phyloP scores from a whole-genome alignment of 2,797 vertebrate genomes.

The Hoplostethus atlanticus region DNA sequence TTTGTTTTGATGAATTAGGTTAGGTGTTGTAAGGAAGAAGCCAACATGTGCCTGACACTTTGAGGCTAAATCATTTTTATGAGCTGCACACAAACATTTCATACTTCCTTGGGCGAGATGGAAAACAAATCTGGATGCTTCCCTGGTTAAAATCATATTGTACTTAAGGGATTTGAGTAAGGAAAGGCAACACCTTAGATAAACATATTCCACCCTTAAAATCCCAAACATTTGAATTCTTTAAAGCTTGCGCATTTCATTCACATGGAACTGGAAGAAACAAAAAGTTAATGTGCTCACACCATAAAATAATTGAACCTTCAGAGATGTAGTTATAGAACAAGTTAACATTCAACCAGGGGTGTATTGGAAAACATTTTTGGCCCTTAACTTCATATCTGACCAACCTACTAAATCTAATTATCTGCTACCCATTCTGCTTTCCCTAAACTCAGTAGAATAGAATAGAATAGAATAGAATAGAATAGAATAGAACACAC shows the following conservation, averaged over 20 bases:
- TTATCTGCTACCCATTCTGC: background rate
- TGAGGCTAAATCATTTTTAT: background rate
- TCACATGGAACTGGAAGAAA: constrained; percentile 11
- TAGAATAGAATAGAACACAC: background rate
- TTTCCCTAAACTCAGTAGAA: background rate
- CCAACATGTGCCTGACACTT: background rate
- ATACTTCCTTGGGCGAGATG: background rate
- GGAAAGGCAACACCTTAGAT: constrained; percentile 42
- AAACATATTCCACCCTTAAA: constrained; percentile 28
- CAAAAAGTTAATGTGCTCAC: constrained; percentile 9
- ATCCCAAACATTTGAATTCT: constrained; percentile 35
- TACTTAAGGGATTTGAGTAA: constrained; percentile 8
- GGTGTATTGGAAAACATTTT: no score
- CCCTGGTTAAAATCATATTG: constrained; percentile 3
- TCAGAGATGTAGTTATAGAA: no score
- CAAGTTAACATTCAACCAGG: constrained; percentile 12
- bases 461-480: background rate
- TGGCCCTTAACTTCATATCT: background rate
- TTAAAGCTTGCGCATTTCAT: constrained; percentile 7
- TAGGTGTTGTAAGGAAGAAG: constrained; percentile 7
- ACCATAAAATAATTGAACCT: constrained; percentile 43
- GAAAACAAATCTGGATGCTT: constrained; percentile 3
- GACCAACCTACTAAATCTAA: background rate
- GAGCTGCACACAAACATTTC: constrained; percentile 17
- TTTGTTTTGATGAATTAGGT: constrained; percentile 18